Conservation (phyloP, 1,140 invertebrate genomes). For the Ceratosolen solmsi region DNA sequence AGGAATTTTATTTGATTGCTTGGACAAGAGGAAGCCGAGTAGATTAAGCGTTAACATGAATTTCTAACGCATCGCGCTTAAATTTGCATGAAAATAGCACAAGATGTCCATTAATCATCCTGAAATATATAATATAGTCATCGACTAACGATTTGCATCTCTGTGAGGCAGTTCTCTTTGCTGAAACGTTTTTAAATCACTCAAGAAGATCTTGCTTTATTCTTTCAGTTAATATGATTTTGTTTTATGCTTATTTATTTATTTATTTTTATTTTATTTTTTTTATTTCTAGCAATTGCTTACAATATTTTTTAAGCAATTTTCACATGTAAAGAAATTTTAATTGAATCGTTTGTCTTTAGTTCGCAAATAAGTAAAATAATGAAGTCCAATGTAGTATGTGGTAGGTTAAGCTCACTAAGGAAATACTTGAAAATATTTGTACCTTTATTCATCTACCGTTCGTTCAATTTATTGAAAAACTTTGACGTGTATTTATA, state of each 20-base stretch:
- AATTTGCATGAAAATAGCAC: conserved; percentile 51
- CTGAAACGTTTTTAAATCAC: conserved; percentile 10
- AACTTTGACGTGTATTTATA: no score
- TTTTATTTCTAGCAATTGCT: not conserved
- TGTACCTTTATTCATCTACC: no score
- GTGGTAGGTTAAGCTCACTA: not conserved
- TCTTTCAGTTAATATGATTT: no score
- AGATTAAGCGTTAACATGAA: conserved; percentile 39
- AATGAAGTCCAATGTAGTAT: not conserved
- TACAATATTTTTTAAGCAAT: not conserved
- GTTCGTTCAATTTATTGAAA: no score
- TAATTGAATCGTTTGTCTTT: not conserved
- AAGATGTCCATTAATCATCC: conserved; percentile 44
- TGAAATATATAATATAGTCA: conserved; percentile 50
- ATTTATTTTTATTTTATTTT: not conserved
- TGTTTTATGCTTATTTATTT: not conserved
- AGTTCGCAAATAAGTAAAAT: not conserved
- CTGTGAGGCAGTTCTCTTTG: conserved; percentile 15
- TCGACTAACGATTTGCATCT: conserved; percentile 44
- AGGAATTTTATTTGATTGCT: not conserved
- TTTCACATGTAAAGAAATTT: not conserved
- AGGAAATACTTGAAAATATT: no score
- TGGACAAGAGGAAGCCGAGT: conserved; percentile 33
- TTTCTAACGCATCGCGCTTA: conserved; percentile 40
- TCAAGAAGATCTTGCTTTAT: not conserved